Base-by-base conservation (phyloP, 2,113 vertebrate genomes). In the Athene cunicularia region DNA sequence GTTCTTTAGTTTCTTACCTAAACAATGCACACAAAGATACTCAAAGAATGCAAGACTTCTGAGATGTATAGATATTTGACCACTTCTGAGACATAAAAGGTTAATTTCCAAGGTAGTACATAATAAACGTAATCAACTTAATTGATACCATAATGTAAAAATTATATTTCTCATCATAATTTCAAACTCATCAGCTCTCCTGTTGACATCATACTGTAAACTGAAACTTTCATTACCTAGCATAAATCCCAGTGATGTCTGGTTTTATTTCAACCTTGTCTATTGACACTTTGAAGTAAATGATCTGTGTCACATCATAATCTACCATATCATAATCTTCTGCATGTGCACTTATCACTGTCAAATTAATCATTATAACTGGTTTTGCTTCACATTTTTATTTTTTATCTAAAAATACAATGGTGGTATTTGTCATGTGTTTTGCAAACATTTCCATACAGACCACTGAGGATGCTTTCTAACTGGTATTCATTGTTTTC, bases 41-140 rank as follows among this genome's bases (percentile, higher is more conserved):
- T 2, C 33, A 64, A 50, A 88, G 8, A 5, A 12, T 2, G 0
- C 27, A 47, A 80, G 32, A 64, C 47, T 80, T 80, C 33, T 52
- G 23, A 58, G 14, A 5, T 45, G 6, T 56, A 93, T 45, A 96
- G 56, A 59, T 96, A 60, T 94, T 80, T 94, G 72, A 93, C 77
- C 53, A 95, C 10, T 49, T 72, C 37, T 88, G 77, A 95, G 86
- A 49, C 50, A 33, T 35, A 77, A 80, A 96, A 94, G 33, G 60
- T 76, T 80, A 16, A 66, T 97, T 91, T 88, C 58, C 76, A 81
- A 80, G 56, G 15, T 35, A 76, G 53, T 22, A 77, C 49, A 66
- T 81, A 94, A 90, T 90, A 97, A 98, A 92, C 39, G 80, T 63
- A 66, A 81, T 82, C 14, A 59, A 87, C 26, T 77, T 92, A 97